Conservation (phyloP, 2,797 vertebrate species). For the Chelmon rostratus region DNA sequence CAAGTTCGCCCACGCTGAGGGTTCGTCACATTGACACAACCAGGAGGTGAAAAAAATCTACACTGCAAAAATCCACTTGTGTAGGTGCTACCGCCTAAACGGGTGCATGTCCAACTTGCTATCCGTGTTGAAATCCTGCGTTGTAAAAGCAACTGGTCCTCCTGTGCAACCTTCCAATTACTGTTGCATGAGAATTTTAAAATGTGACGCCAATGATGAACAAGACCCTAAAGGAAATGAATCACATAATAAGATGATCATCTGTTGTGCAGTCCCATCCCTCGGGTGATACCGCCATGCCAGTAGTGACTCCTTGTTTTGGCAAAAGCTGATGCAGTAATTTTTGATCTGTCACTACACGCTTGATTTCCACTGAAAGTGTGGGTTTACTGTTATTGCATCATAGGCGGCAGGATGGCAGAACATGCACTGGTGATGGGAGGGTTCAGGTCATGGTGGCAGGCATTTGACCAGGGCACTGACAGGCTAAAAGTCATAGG, state of each 20-base stretch:
- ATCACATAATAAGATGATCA: conserved; percentile 43
- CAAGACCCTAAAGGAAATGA: conserved; percentile 38
- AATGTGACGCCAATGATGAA: conserved; percentile 43
- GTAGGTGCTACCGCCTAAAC: background rate
- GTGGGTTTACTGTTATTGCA: conserved; percentile 33
- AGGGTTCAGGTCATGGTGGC: background rate
- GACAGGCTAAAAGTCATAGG: background rate
- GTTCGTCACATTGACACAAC: conserved; percentile 27
- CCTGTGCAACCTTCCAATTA: background rate
- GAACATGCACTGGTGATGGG: background rate
- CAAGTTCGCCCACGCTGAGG: conserved; percentile 26
- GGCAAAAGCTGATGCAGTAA: conserved; percentile 35
- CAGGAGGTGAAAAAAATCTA: conserved; percentile 27
- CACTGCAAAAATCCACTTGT: conserved; percentile 24
- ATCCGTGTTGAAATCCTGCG: conserved; percentile 13
- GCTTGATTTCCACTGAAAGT: conserved; percentile 38
- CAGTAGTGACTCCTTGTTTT: conserved; percentile 39
- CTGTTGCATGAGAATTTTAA: conserved; percentile 29
- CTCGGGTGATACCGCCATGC: conserved; percentile 19
- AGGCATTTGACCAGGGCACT: background rate
- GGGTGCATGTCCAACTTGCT: background rate
- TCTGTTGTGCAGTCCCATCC: conserved; percentile 20
- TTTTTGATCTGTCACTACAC: conserved; percentile 57
- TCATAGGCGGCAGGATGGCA: conserved; percentile 10
- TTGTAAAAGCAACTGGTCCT: conserved; percentile 9